These are phyloP conservation scores for Acanthopleura granulata DNA, from an alignment of 2,888 invertebrate genomes.

Conservation along the genomic window DNA sequence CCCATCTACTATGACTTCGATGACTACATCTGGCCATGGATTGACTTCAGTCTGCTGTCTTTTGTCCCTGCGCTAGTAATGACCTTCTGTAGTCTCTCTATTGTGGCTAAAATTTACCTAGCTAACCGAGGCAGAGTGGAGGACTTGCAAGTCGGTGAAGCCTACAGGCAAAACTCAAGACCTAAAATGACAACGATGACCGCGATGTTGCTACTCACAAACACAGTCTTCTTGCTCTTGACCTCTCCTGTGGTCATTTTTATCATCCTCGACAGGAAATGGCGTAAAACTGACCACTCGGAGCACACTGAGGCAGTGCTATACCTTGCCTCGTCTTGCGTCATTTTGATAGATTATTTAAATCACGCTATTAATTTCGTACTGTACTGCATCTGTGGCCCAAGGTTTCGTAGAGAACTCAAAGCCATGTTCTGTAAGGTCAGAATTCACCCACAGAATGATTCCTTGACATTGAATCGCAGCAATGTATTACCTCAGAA, in stretches of 20 bases:
- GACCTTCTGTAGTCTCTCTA: constrained; percentile 48
- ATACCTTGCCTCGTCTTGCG: constrained; percentile 42
- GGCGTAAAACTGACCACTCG: constrained; percentile 21
- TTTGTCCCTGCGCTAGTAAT: constrained; percentile 51
- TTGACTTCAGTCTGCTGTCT: constrained; percentile 51
- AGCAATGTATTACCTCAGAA: not conserved
- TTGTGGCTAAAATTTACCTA: constrained; percentile 42
- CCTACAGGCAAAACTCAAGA: constrained; percentile 1
- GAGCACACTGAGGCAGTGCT: constrained; percentile 26
- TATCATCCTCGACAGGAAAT: constrained; percentile 37
- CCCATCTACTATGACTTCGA: constrained; percentile 36
- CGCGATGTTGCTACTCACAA: constrained; percentile 45
- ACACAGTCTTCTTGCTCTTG: constrained; percentile 45
- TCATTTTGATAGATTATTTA: constrained; percentile 51
- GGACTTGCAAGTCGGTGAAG: not conserved
- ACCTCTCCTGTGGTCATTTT: constrained; percentile 45
- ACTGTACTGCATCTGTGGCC: constrained; percentile 54
- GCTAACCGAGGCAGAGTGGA: constrained; percentile 28
- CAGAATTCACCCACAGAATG: constrained; percentile 4
- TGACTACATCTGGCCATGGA: constrained; percentile 49
- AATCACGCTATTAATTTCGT: constrained; percentile 54
- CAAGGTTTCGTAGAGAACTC: constrained; percentile 50
- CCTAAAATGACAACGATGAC: constrained; percentile 46
- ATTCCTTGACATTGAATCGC: not conserved
- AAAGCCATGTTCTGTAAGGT: constrained; percentile 38